These are phyloP conservation scores for Acanthiza pusilla DNA, from an alignment of 2,797 vertebrate genomes.

Conservation along the genomic window DNA sequence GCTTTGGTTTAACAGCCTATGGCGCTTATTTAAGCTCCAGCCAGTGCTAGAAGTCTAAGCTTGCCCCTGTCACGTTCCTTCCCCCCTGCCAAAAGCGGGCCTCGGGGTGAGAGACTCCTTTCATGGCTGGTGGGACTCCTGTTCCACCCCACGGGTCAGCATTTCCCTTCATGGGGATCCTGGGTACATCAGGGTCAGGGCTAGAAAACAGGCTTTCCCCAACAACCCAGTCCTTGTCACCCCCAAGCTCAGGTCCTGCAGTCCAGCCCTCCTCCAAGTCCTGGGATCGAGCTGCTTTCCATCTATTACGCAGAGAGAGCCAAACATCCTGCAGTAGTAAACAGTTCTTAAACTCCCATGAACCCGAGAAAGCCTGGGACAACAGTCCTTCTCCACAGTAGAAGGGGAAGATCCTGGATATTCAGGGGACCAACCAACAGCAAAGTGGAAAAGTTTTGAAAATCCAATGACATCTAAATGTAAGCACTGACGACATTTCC, in stretches of 20 bases:
- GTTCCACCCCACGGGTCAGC: neutral
- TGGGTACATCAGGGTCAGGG: neutral
- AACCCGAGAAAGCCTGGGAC: neutral
- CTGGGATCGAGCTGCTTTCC: accelerated
- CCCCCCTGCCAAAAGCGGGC: neutral
- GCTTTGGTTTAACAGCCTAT: neutral
- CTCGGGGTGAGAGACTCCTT: neutral
- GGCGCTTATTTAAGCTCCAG: neutral
- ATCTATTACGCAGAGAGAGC: accelerated
- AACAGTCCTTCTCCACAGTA: neutral
- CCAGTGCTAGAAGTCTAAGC: neutral
- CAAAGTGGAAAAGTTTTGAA: neutral
- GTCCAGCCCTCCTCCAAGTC: neutral
- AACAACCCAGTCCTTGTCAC: neutral
- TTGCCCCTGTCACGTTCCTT: neutral
- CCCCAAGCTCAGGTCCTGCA: neutral
- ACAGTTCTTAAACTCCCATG: neutral
- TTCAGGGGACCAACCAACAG: neutral
- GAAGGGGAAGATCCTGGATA: neutral
- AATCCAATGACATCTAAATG: neutral
- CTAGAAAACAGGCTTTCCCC: neutral
- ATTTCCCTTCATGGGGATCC: too few species aligned
- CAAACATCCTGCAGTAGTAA: neutral
- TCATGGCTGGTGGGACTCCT: neutral
- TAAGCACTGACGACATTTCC: neutral